Percentiles rank a stretch among this genome's conserved stretches.
These are phyloP conservation scores for Orchesellides sinensis DNA, from an alignment of 2,888 invertebrate genomes.

Conservation along the genomic window DNA sequence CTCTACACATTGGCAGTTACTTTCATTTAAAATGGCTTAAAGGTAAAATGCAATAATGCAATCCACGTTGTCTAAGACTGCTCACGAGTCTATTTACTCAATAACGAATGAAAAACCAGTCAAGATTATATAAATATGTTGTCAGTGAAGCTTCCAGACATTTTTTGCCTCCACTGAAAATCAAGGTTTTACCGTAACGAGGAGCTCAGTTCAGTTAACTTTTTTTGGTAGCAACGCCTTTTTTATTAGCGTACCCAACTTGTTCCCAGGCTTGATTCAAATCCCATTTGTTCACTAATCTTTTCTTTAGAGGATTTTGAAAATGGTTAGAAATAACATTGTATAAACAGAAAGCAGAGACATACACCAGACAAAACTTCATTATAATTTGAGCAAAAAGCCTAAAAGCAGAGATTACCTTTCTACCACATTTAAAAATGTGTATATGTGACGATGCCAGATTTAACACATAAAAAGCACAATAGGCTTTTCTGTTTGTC, in stretches of 20 bases:
- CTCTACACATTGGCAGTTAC: too few species aligned
- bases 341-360: too few species aligned
- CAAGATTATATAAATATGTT: too few species aligned
- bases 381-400: too few species aligned
- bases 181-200: conserved; percentile 25
- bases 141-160: not conserved
- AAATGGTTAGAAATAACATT: not conserved
- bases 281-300: conserved; percentile 8
- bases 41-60: conserved; percentile 13
- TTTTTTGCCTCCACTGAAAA: conserved; percentile 5
- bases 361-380: too few species aligned
- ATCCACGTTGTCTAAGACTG: conserved; percentile 31
- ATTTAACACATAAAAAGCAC: conserved; percentile 2
- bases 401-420: too few species aligned
- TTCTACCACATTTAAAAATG: too few species aligned
- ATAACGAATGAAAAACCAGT: too few species aligned
- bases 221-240: conserved; percentile 3
- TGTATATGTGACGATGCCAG: not conserved
- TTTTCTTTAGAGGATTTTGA: not conserved
- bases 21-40: not conserved
- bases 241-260: not conserved
- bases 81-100: too few species aligned
- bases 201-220: conserved; percentile 39
- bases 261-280: not conserved
- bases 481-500: conserved; percentile 12